Base-by-base conservation (phyloP, 2,113 vertebrate genomes). In the Corynorhinus townsendii region DNA sequence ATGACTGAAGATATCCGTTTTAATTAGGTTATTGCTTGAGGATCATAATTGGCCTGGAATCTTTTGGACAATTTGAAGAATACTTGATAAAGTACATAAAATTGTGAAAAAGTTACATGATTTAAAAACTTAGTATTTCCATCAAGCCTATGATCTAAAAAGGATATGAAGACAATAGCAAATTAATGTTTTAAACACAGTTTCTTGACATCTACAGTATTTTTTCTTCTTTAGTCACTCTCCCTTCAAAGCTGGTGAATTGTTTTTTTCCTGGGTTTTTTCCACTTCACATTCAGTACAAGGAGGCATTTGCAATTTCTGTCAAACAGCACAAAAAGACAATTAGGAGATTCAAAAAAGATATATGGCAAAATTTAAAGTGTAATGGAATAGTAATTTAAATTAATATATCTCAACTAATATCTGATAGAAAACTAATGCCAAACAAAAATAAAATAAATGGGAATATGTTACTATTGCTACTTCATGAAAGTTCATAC, bases 1-100 rank as follows among this genome's bases (percentile, higher is more conserved):
- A 88, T 93, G 93, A 98, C 62, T 90, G 89, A 86, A 90, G 94
- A 97, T 95, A 98, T 96, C 89, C 79, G 81, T 95, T 97, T 97
- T 77, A 95, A 77, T 88, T 97, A 95, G 89, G 94, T 98, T 98
- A 98, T 98, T 98, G 98, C 98, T 98, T 95, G 95, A 97, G 96
- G 82, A 91, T 98, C 94, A 97, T 97, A 97, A 97, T 85, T 82
- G 93, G 96, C 95, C 96, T 98, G 86, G 68, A 82, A 86, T 88
- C 95, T 95, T 96, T 94, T 91, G 95, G 94, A 97, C 97, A 96
- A 76, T 91, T 64, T 96, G 89, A 97, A 97, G 88, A 97, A 95
- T 98, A 98, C 89, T 97, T 97, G 98, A 98, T 97, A 98, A 98
- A 98, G 98, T 98, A 98, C 97, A 98, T 96, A 97, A 98, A 98